These are phyloP conservation scores for Portevinia maculata DNA, from an alignment of 2,888 invertebrate species.

Conservation along the genomic window DNA sequence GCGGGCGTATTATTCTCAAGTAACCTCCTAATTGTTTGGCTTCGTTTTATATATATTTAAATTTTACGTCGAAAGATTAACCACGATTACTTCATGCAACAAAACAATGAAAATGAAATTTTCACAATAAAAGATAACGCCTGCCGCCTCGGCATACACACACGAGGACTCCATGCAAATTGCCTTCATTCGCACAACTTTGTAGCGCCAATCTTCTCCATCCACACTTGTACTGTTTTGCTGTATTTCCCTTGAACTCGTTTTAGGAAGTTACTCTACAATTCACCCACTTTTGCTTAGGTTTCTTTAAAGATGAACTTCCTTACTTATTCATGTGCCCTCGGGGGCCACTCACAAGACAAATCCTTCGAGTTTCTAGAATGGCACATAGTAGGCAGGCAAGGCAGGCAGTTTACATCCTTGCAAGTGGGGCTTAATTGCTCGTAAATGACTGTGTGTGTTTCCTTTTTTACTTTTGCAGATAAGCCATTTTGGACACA, in stretches of 20 bases:
- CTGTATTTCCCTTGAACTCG: conserved; percentile 18
- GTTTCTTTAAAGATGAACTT: conserved; percentile 28
- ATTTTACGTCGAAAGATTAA: conserved; percentile 52
- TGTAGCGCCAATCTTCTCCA: conserved; percentile 15
- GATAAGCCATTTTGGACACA: conserved; percentile 81
- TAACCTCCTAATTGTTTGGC: conserved; percentile 12
- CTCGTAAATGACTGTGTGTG: conserved; percentile 60
- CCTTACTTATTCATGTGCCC: conserved; percentile 21
- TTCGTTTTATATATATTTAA: conserved; percentile 9
- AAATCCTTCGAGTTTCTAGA: conserved; percentile 48
- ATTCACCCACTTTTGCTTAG: too few relatives aligned
- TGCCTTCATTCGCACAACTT: conserved; percentile 37
- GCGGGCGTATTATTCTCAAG: conserved; percentile 10
- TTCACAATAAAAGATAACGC: conserved; percentile 62
- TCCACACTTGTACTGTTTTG: neutral
- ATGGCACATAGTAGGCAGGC: conserved; percentile 11
- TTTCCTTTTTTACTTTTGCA: conserved; percentile 70
- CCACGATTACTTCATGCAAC: conserved; percentile 56
- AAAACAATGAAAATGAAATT: conserved; percentile 70
- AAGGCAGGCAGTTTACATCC: conserved; percentile 8
- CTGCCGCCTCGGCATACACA: neutral
- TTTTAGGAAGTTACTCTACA: conserved; percentile 29
- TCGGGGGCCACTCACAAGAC: neutral
- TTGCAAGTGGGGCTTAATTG: conserved; percentile 62
- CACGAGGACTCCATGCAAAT: conserved; percentile 46